Base-by-base conservation (phyloP, 2,888 invertebrate genomes). In the Cephus pulcher region DNA sequence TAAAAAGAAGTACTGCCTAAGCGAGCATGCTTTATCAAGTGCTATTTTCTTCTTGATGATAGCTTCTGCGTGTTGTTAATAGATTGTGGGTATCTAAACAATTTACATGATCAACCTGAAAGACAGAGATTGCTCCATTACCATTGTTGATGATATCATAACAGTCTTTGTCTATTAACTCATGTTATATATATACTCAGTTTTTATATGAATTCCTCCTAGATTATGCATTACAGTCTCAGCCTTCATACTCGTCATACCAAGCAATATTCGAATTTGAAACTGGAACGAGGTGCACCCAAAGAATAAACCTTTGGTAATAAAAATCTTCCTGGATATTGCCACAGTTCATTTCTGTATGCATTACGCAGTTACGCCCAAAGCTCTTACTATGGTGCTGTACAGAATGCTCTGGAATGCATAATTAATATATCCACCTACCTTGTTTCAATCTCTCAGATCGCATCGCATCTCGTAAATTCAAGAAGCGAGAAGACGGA, bases 401-500 rank as follows among this genome's bases (percentile, higher is more conserved):
- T 56, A 56, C 12, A 12, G 12, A 32, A 34, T 71, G 32, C 71
- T 71, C 74, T 74, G 79, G 83, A 82, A 86, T 87, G 84, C 81
- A 85, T 87, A 87, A 87, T 87, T 86, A 85, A 87, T 87, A 83
- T 80, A 80, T 80, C 83, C 82, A 80, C 86, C 83, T 86, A 86
- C 81, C 78, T 80, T 34, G 76, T 82, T 80, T 80, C 80, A 79
- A 80, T 82, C 79, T 68, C 4, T 73, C 30, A 32, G 56, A 30
- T 33, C 30, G 35, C n/a, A 74, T 74, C 30, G 40, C 75, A 69
- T 78, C 75, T 69, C 70, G 73, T 74, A 56, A 77, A 74, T 79
- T 74, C 34, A 76, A 74, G 70, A 71, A 70, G 74, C 74, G 71
- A 79, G 70, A 76, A 76, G 79, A 74, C 40, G 71, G 37, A 68